phyloP scores from a whole-genome alignment of 2,888 invertebrate genomes.

The Aphelenchoides bicaudatus region DNA sequence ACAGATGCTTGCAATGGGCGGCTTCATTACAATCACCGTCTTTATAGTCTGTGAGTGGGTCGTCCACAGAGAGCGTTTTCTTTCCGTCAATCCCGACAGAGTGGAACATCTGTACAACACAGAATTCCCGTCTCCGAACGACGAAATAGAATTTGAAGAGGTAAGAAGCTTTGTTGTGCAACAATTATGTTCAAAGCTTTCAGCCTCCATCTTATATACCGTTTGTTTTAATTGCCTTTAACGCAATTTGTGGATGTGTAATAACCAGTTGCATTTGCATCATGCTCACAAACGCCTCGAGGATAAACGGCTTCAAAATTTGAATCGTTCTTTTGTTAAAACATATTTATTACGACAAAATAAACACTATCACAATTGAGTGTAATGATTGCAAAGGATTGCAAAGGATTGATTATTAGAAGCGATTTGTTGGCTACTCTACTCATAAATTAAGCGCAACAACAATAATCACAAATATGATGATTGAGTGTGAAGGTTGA shows the following conservation, averaged over 20 bases:
- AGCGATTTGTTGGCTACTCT: too few species aligned
- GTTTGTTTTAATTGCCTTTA: constrained; percentile 11
- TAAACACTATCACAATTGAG: too few species aligned
- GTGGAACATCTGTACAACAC: constrained; percentile 14
- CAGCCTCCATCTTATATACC: constrained; percentile 4
- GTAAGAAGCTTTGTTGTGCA: not conserved
- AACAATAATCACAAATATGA: too few species aligned
- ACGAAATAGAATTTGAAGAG: constrained; percentile 17
- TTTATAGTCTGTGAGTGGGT: constrained; percentile 19
- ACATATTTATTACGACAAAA: not conserved
- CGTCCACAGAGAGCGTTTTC: constrained; percentile 18
- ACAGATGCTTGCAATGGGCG: constrained; percentile 7
- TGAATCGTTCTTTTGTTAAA: not conserved
- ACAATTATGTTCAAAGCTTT: not conserved
- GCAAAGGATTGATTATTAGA: too few species aligned
- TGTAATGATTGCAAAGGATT: too few species aligned
- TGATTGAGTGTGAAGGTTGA: too few species aligned
- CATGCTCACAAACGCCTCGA: constrained; percentile 15
- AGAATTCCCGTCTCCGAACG: not conserved
- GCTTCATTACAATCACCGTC: constrained; percentile 1
- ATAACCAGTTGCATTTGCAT: not conserved
- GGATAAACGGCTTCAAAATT: constrained; percentile 2
- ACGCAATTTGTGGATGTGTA: constrained; percentile 4
- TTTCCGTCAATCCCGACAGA: constrained; percentile 15
- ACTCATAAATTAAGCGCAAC: too few species aligned